Base-by-base conservation (phyloP, 2,797 vertebrate species). In the Aldrovandia affinis region DNA sequence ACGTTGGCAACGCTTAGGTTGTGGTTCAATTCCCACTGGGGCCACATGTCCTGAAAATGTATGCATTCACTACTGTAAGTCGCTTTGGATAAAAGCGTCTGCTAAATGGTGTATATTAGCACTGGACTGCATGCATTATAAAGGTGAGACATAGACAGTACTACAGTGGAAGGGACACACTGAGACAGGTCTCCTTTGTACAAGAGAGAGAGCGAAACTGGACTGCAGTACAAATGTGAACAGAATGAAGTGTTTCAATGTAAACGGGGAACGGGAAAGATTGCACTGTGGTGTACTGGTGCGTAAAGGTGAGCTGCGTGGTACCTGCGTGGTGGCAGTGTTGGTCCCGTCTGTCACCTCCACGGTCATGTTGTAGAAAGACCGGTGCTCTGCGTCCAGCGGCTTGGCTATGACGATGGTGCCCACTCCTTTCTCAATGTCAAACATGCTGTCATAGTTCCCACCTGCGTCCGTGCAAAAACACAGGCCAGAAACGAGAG, bases 371-470 rank as follows among this genome's bases (percentile, higher is more conserved):
- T 99, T 99, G 92, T 98, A 99, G 88, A 96, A 92, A 65, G 96
- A 96, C 83, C 96, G 94, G 88, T 97, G 97, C 88, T 99, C 98
- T 5, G 98, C 97, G 78, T 99, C 98, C 93, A 99, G 89, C 82
- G 96, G 97, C 88, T 96, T 98, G 82, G 98, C 97, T 30, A 99
- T 97, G 90, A 99, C 93, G 92, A 99, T 96, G 82, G 97, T 98
- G 25, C 98, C 98, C 36, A 96, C 93, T 30, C 96, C 96, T 91
- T 98, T 98, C 90, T 97, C 96, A 65, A 97, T 94, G 42, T 98
- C 97, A 93, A 98, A 99, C 90, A 96, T 93, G 89, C 96, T 97
- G 93, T 98, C 97, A 90, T 94, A 94, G 93, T 96, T 96, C 86
- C 96, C 96, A 92, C 96, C 96, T 96, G 92, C n/a, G 33, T 36